phyloP scores from a whole-genome alignment of 2,888 invertebrate genomes.

The Hoplodrina blanda region DNA sequence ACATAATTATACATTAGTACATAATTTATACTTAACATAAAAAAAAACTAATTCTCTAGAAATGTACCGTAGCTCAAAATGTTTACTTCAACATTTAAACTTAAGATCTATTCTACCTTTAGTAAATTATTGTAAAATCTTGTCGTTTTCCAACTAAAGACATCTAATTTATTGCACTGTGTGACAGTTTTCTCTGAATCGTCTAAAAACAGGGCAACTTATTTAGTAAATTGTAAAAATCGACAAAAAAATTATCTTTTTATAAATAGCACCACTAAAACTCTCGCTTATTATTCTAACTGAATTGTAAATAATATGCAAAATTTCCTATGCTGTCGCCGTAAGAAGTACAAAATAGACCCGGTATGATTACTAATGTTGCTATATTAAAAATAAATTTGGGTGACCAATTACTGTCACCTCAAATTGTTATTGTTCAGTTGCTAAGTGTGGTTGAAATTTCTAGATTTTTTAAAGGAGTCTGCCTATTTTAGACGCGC shows the following conservation, averaged over 20 bases:
- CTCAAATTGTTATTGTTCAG: conserved; percentile 5
- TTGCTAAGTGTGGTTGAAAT: conserved; percentile 19
- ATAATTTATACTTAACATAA: conserved; percentile 71
- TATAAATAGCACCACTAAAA: conserved; percentile 2
- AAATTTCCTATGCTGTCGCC: conserved; percentile 34
- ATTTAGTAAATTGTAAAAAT: conserved; percentile 26
- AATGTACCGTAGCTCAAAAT: conserved; percentile 85
- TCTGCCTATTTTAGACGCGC: conserved; percentile 5
- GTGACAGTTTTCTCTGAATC: conserved; percentile 50
- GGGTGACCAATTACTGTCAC: conserved; percentile 1
- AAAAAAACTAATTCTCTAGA: conserved; percentile 79
- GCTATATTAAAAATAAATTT: conserved; percentile 19
- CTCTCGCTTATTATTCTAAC: conserved; percentile 10
- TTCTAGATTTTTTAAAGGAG: conserved; percentile 28
- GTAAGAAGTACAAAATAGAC: conserved; percentile 53
- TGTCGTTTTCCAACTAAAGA: conserved; percentile 72
- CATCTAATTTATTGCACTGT: conserved; percentile 57
- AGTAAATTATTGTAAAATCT: conserved; percentile 72
- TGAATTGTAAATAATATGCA: conserved; percentile 46
- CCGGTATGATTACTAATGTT: conserved; percentile 29
- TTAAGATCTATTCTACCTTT: conserved; percentile 82
- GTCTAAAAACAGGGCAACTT: conserved; percentile 20
- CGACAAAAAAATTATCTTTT: conserved; percentile 10
- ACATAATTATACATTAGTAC: conserved; percentile 85
- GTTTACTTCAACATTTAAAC: conserved; percentile 82